Evolutionary conservation across 2,797 vertebrate genomes (phyloP).

Genomic region (Sebastes nivosus): DNA sequence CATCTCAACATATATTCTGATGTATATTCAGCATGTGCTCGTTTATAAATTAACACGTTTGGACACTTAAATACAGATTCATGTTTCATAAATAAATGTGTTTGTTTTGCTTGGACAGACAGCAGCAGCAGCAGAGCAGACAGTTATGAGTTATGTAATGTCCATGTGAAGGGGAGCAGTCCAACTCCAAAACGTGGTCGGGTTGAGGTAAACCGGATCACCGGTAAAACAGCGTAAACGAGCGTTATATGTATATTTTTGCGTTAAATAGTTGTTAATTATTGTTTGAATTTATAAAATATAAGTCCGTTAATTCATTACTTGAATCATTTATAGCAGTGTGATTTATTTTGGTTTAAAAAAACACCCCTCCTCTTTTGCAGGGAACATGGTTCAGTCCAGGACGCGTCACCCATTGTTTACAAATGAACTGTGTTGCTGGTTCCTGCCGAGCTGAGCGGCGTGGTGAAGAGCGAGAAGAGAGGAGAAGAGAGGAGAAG

Average conservation of each 20-base stretch:
- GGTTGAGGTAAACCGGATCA: not conserved
- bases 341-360: not conserved
- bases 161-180: conserved; percentile 24
- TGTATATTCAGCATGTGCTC: not conserved
- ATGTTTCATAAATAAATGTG: conserved; percentile 23
- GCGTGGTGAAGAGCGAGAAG: conserved; percentile 63
- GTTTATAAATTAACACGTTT: not conserved
- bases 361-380: not conserved
- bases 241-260: accelerated
- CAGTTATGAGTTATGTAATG: conserved; percentile 69
- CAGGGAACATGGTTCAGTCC: conserved; percentile 69
- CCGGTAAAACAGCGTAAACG: accelerated
- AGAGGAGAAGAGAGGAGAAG: no score
- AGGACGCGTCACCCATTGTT: conserved; percentile 90
- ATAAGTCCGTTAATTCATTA: accelerated
- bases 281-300: accelerated
- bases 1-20: no score
- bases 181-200: not conserved
- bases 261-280: accelerated
- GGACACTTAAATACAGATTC: not conserved
- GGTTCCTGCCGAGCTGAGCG: conserved; percentile 63
- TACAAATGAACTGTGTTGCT: conserved; percentile 87
- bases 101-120: conserved; percentile 56
- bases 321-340: accelerated
- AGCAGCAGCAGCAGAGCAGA: conserved; percentile 29